Evolutionary conservation across 2,113 vertebrate genomes (phyloP), one percentile per base, ranked within the genome.

Genomic region (Sitta europaea): DNA sequence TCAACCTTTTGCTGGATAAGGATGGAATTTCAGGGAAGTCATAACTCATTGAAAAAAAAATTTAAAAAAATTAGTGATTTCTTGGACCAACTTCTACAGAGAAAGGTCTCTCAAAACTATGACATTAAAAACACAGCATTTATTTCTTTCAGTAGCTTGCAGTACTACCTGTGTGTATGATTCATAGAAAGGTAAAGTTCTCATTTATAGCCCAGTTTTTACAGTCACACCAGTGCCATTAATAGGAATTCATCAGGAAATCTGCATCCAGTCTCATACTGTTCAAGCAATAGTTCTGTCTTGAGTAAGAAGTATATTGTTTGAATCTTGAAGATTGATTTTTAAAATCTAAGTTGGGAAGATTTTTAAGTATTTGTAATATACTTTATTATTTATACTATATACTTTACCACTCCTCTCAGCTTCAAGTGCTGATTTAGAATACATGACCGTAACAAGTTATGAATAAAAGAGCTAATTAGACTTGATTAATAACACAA

Each of bases 381-480:
- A 74, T n/a, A n/a, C n/a, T n/a, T n/a, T n/a, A n/a, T n/a, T n/a
- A n/a, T n/a, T n/a, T n/a, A n/a, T n/a, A n/a, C 51, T 63, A 61
- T 0, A 2, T 57, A 80, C 22, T 78, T 88, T 23, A 68, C 21
- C 7, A 8, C 48, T 92, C 28, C 8, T 3, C 20, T 50, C 57
- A 84, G 24, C 59, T 73, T 63, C 72, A 77, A 91, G 38, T 68
- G 36, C 59, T 87, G 76, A 91, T 89, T 92, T 89, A 72, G 31
- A 59, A 19, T 48, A 72, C 31, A 25, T 45, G 65, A 19, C 45
- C 61, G 14, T 72, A 89, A 53, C 8, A 74, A 89, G 40, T 59
- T 68, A 75, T 84, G 65, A 91, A 95, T 72, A 40, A 75, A 95
- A 91, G n/a, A 1, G 2, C 28, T 92, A 91, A 95, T 95, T 92